Conservation (phyloP, 1,140 invertebrate genomes). For the Daktulosphaira vitifoliae region DNA sequence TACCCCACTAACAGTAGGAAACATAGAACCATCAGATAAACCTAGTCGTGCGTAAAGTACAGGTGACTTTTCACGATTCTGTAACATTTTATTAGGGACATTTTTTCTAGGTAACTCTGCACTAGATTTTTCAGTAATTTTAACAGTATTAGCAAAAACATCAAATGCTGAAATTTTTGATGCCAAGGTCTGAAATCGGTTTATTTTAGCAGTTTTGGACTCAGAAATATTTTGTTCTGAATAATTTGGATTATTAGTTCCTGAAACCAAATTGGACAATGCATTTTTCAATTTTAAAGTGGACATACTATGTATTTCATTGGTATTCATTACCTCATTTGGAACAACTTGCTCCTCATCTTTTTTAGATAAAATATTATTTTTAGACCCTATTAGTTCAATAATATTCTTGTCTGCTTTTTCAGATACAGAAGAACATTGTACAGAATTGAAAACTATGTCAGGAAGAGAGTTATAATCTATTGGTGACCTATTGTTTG, state of each 20-base stretch:
- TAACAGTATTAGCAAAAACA: background rate
- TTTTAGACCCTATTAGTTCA: background rate
- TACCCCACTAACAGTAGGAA: constrained; percentile 61
- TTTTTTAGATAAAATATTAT: too few relatives aligned
- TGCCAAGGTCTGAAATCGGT: constrained; percentile 14
- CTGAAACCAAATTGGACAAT: background rate
- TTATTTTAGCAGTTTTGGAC: constrained; percentile 11
- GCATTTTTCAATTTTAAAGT: constrained; percentile 20
- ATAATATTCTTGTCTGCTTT: background rate
- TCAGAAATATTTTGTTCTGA: too few relatives aligned
- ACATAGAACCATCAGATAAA: constrained; percentile 69
- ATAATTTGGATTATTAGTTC: background rate
- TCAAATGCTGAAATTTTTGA: background rate
- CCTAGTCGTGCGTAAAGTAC: constrained; percentile 69
- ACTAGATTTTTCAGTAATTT: constrained; percentile 40
- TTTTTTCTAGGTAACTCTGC: constrained; percentile 52
- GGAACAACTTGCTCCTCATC: constrained; percentile 21
- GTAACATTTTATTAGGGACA: constrained; percentile 36
- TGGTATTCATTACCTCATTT: background rate
- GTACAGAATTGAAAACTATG: constrained; percentile 19
- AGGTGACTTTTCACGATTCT: constrained; percentile 55
- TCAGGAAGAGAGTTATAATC: background rate
- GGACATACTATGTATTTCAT: too few relatives aligned
- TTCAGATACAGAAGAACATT: background rate
- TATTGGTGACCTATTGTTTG: background rate